Base-by-base conservation (phyloP, 2,113 vertebrate genomes). In the Python bivittatus region DNA sequence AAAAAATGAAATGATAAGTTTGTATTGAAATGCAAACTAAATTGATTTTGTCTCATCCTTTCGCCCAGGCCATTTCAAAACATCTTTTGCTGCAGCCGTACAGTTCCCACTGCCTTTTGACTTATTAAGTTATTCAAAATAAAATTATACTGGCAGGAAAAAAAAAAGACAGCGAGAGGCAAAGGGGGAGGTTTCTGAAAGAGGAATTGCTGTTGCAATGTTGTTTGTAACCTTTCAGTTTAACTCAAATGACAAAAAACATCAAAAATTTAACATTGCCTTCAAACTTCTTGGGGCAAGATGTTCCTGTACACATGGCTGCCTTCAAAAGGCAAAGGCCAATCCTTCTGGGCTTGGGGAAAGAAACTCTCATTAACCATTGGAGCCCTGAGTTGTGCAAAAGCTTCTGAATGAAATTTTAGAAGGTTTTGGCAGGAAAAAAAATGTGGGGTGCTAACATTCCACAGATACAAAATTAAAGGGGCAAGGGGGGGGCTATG, bases 261-360 rank as follows among this genome's bases (percentile, higher is more conserved):
- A 92, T 88, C 64, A 92, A 92, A 88, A 57, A 83, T 92, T 83
- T 48, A 44, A 88, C 58, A 92, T 83, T 33, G 86, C 91, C 64
- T 68, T 58, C 86, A 83, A n/a, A 92, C 6, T 33, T 57, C 56
- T n/a, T 3, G 56, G 64, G 57, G 61, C 86, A 48, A 79, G 10
- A 13, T 57, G 42, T 12, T 48, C 48, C 27, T 42, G n/a, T 3
- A 57, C 91, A 33, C 91, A 57, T 12, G 54, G 84, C 61, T 92
- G n/a, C 64, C 10, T 38, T n/a, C 86, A 88, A 57, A 68, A 48
- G 86, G 33, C 38, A 88, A 88, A 33, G 11, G 10, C n/a, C 27
- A 48, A 38, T 48, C 27, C 48, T 58, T 17, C 9, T 83, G 68
- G 7, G 42, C 29, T 52, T 72, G 68, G 12, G 64, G 12, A 0